Base-by-base conservation (phyloP, 1,140 invertebrate genomes). In the Protaetia brevitarsis region DNA sequence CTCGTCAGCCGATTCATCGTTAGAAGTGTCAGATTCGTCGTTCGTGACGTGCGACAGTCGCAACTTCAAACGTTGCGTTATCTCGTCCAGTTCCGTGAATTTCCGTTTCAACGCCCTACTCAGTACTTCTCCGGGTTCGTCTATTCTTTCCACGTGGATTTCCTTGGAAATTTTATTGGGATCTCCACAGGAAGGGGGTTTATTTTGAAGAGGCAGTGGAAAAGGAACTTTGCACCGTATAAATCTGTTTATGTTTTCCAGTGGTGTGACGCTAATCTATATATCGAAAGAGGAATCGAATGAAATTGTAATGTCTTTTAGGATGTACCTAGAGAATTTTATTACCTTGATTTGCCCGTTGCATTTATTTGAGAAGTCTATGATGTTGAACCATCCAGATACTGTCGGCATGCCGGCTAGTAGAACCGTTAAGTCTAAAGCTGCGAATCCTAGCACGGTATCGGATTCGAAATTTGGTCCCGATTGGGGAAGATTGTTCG, bases 311-410 rank as follows among this genome's bases (percentile, higher is more conserved):
- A 19, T 45, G 2, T 19, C 1, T 45, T n/a, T n/a, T n/a, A n/a
- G n/a, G 27, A 37, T 21, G 7, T 5, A 21, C n/a, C 2, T 21
- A 19, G 11, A 51, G 19, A 2, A 62, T 26, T 58, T 73, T 68
- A 71, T 72, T 71, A 86, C 81, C 72, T 86, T 82, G 37, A 87
- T 80, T 71, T 86, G 84, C 10, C 85, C 86, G 23, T 84, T 85
- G 41, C 84, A 84, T 67, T 83, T 82, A 13, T 83, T 84, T 66
- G 79, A 80, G 65, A 86, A 86, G 68, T 87, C 85, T 2, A 85
- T 81, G 51, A 87, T 84, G 72, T 86, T 84, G 72, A 86, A 87
- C 83, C 84, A 86, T 10, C 85, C 86, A 57, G 81, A 82, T 37
- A 86, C 75, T 57, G 77, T 77, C 19, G 83, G 78, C 69, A 82